Base-by-base conservation (phyloP, 1,140 invertebrate species). In the Elymnias hypermnestra region DNA sequence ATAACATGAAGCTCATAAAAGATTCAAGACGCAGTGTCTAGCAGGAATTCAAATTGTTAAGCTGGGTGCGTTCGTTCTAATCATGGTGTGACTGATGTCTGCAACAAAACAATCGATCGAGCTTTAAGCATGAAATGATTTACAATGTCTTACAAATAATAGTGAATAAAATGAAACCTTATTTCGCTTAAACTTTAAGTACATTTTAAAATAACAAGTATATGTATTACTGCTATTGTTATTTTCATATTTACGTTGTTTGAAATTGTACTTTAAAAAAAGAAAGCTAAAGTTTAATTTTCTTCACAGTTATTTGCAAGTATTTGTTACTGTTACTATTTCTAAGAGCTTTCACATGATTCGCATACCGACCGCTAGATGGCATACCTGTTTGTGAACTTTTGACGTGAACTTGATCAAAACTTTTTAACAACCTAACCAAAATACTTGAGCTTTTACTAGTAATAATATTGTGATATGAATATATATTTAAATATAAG, bases 361-460 rank as follows among this genome's bases (percentile, higher is more conserved):
- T 56, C 57, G 45, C 73, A 72, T 83, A 45, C 73, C 67, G 41
- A 17, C 51, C 51, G 62, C 68, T 77, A 83, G 79, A 81, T 79
- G 79, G 71, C 70, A 56, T 12, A 39, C 47, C 35, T 44, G 45
- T 57, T 54, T 68, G 66, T 83, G 79, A 81, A 83, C 76, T 83
- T 83, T 83, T 83, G 79, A 83, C 79, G 72, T 83, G 76, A 81
- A 83, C 76, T 81, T 83, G 55, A 73, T 71, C 68, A 65, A 52
- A 78, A 78, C 68, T 83, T 81, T 63, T 52, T 67, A 75, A 67
- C 67, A 78, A 75, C 68, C 74, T 81, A 83, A 73, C 79, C 74
- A 83, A 81, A 83, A 78, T 78, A 81, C 59, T 70, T 79, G 57
- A 77, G 63, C 67, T 77, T 78, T 78, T 74, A 66, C 55, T 66